Conservation (phyloP, 2,797 vertebrate species). For the Ceyx erithaca region DNA sequence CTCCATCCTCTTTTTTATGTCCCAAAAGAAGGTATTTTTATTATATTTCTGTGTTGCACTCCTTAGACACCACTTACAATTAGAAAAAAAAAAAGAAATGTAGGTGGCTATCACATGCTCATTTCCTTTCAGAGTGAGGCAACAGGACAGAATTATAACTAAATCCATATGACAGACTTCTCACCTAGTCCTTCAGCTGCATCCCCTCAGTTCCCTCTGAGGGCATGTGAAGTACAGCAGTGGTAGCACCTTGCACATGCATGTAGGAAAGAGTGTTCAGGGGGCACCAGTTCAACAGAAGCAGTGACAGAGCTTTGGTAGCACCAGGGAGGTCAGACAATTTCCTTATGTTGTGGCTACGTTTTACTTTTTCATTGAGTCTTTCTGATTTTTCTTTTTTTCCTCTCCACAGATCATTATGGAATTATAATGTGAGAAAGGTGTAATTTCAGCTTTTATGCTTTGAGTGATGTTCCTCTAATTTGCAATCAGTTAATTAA, state of each 20-base stretch:
- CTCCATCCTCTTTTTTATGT: not conserved
- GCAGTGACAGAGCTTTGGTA: not conserved
- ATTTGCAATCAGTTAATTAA: conserved; percentile 60
- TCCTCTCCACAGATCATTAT: not conserved
- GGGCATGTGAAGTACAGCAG: not conserved
- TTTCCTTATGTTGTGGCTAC: not conserved
- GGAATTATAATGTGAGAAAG: not conserved
- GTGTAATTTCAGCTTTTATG: not conserved
- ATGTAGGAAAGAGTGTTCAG: not conserved
- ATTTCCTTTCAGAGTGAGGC: not conserved
- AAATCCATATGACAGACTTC: not conserved
- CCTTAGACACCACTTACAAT: not conserved
- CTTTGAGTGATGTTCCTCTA: conserved; percentile 18
- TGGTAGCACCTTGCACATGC: not conserved
- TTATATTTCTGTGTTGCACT: not conserved
- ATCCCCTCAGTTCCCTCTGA: not conserved
- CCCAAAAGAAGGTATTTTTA: not conserved
- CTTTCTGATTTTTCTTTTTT: not conserved
- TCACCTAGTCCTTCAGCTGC: not conserved
- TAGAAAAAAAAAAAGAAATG: not conserved
- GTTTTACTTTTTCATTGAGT: not conserved
- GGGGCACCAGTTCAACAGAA: not conserved
- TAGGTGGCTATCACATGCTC: not conserved
- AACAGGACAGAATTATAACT: not conserved
- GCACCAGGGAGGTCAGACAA: not conserved